Evolutionary conservation across 2,888 invertebrate species (phyloP), one percentile per base, ranked within the genome.

Genomic region (Operophtera brumata): DNA sequence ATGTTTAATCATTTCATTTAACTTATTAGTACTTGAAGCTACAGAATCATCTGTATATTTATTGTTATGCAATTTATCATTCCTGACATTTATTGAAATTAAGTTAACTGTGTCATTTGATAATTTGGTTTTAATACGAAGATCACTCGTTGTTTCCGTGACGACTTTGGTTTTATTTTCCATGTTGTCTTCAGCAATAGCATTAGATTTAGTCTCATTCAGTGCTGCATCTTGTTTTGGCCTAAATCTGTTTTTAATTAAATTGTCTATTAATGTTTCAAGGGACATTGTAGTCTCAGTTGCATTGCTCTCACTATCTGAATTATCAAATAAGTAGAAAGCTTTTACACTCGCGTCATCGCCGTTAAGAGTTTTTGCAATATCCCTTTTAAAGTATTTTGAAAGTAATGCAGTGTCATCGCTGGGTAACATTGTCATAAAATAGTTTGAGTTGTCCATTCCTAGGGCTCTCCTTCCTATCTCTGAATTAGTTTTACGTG

Each of bases 371-470:
- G 62, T 64, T 49, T 74, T 78, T 6, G 64, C 45, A 26, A 82
- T 64, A 58, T 83, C 82, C 58, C 83, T 75, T 62, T 82, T 84
- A 26, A 75, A 79, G 50, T 75, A 79, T 62, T 75, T 82, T 2
- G 77, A 66, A 34, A 64, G 59, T 48, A 65, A 59, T 40, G 46
- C 61, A 59, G 45, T 56, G 12, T 51, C 26, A 9, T 67, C 62
- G 53, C 63, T 67, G 10, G 60, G 54, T 11, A 66, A 37, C 56
- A 65, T 51, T 0, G 66, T 48, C 56, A 65, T 54, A 26, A 70
- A 75, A 20, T 64, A 65, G 11, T 59, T 68, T 0, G 66, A 20
- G 26, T 60, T 65, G 10, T 42, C 56, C 8, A 37, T 39, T 0
- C n/a, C n/a, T 0, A 58, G 47, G 10, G 43, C 14, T 35, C 28